phyloP scores from a whole-genome alignment of 2,888 invertebrate genomes.

The Nebria brevicollis region DNA sequence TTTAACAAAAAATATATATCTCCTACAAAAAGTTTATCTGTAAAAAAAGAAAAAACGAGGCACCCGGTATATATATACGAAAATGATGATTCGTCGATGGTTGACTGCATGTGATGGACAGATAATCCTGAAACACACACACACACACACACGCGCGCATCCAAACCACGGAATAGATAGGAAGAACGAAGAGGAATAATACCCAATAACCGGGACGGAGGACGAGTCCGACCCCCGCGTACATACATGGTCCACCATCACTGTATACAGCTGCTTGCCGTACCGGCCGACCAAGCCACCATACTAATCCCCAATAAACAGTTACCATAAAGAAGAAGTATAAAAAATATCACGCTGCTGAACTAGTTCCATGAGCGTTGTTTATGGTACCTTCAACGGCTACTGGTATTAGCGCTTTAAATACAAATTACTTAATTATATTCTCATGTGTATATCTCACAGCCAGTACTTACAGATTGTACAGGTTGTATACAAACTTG shows the following conservation, averaged over 20 bases:
- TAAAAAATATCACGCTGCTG: constrained; percentile 37
- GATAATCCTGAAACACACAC: constrained; percentile 35
- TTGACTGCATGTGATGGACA: constrained; percentile 38
- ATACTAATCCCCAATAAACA: constrained; percentile 44
- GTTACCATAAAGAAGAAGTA: constrained; percentile 42
- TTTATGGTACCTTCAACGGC: constrained; percentile 35
- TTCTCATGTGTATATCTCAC: constrained; percentile 26
- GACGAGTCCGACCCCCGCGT: neutral
- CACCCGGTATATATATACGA: neutral
- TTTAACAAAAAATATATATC: neutral
- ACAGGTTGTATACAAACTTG: neutral
- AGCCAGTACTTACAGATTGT: neutral
- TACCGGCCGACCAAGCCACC: constrained; percentile 23
- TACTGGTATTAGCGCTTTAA: constrained; percentile 39
- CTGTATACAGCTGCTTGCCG: neutral
- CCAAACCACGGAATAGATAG: constrained; percentile 22
- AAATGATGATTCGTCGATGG: constrained; percentile 25
- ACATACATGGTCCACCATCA: neutral
- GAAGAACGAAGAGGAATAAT: constrained; percentile 24
- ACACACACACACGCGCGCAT: constrained; percentile 16
- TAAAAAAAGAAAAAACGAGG: neutral
- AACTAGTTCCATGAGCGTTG: constrained; percentile 16
- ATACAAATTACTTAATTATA: constrained; percentile 45
- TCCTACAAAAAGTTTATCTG: neutral
- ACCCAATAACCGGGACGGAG: constrained; percentile 38